Evolutionary conservation across 1,140 invertebrate genomes (phyloP).

Genomic region (Lethrus apterus): DNA sequence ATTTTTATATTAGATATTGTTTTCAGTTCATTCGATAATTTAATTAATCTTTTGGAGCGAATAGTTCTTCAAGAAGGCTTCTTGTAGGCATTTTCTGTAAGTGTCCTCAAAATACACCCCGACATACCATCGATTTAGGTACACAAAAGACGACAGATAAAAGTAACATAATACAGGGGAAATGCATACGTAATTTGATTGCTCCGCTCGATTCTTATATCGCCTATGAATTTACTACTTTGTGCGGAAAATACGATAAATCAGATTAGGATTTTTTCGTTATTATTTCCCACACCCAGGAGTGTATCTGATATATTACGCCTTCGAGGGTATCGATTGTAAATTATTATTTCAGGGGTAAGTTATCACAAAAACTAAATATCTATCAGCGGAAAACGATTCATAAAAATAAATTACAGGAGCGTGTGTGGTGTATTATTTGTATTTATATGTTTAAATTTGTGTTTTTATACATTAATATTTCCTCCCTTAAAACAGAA

Average conservation of each 20-base stretch:
- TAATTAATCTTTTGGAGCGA: no score
- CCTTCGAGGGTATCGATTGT: conserved; percentile 18
- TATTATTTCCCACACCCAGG: conserved; percentile 1
- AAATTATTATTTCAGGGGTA: conserved; percentile 24
- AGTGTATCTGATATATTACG: conserved; percentile 19
- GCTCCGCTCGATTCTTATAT: conserved; percentile 16
- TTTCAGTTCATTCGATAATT: no score
- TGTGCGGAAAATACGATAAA: conserved; percentile 21
- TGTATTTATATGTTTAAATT: no score
- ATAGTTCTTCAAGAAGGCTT: no score
- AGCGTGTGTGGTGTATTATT: no score
- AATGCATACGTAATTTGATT: conserved; percentile 27
- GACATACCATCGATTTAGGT: conserved; percentile 13
- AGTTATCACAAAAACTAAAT: no score
- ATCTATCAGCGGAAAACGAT: no score
- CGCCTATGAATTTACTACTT: conserved; percentile 14
- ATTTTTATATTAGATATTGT: no score
- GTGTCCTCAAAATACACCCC: conserved; percentile 3
- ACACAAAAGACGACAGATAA: conserved; percentile 17
- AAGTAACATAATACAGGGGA: conserved; percentile 15
- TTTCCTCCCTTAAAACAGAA: no score
- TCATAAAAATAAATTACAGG: no score
- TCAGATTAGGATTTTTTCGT: conserved; percentile 19
- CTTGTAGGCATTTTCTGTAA: no score
- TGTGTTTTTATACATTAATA: no score